Conservation (phyloP, 2,113 vertebrate species). For the Hippocampus mohnikei region DNA sequence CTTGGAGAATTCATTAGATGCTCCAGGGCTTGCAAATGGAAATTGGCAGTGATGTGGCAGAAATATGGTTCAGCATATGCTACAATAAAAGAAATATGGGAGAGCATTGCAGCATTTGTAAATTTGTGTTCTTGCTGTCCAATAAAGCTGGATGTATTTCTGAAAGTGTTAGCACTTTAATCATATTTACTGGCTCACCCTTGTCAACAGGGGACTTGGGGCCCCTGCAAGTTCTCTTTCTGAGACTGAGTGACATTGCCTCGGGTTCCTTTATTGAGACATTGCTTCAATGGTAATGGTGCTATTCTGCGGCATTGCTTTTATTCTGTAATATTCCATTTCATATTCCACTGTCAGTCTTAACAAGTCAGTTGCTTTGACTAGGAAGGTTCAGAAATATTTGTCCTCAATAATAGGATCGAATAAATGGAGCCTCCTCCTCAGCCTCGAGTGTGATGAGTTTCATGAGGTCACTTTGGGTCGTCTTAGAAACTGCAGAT, state of each 20-base stretch:
- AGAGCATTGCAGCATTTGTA: neutral
- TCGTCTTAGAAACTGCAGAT: slow-evolving; percentile 41
- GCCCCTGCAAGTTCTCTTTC: slow-evolving; percentile 22
- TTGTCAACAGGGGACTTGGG: slow-evolving; percentile 18
- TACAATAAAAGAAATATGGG: neutral
- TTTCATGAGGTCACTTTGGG: slow-evolving; percentile 24
- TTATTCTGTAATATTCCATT: slow-evolving; percentile 50
- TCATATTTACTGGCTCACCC: slow-evolving; percentile 16
- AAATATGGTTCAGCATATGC: neutral
- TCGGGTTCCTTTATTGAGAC: slow-evolving; percentile 48
- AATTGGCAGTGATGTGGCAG: neutral
- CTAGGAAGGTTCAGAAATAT: slow-evolving; percentile 49
- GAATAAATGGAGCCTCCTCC: slow-evolving; percentile 35
- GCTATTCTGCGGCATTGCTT: slow-evolving; percentile 42
- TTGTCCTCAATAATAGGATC: slow-evolving; percentile 44
- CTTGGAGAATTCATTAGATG: neutral
- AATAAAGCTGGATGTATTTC: neutral
- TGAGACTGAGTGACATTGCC: slow-evolving; percentile 14
- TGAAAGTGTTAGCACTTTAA: neutral
- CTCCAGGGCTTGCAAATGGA: neutral
- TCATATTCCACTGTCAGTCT: slow-evolving; percentile 43
- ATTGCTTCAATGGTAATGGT: slow-evolving; percentile 33
- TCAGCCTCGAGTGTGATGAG: slow-evolving; percentile 32
- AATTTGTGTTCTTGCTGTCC: slow-evolving; percentile 1
- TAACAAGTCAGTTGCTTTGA: slow-evolving; percentile 39